Evolutionary conservation across 2,888 invertebrate genomes (phyloP).

Genomic region (Argyresthia albistria): DNA sequence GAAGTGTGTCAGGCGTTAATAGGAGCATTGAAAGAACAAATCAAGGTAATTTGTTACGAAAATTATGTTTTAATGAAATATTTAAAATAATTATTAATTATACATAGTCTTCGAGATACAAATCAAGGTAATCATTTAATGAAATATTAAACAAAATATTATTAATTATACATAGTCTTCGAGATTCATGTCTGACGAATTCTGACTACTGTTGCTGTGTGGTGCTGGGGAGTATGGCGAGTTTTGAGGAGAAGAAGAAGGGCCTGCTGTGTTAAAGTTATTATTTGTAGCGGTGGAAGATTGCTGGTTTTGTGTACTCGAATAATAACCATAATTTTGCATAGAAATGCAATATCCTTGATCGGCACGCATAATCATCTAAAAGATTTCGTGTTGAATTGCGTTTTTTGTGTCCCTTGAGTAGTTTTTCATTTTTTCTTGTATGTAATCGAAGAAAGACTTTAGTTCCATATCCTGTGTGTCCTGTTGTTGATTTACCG

Average conservation of each 20-base stretch:
- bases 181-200: too few relatives aligned
- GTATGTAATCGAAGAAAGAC: conserved; percentile 9
- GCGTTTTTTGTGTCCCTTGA: conserved; percentile 8
- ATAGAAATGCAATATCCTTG: conserved; percentile 3
- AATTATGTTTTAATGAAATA: not conserved
- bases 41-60: conserved; percentile 1
- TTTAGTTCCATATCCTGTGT: conserved; percentile 6
- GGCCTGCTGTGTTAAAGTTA: not conserved
- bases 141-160: too few relatives aligned
- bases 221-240: not conserved
- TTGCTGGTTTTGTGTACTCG: not conserved
- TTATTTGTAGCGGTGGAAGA: not conserved
- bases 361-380: conserved; percentile 3
- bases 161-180: too few relatives aligned
- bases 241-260: conserved; percentile 4
- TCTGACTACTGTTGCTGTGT: too few relatives aligned
- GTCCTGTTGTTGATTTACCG: conserved; percentile 4
- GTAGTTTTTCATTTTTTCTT: conserved; percentile 9
- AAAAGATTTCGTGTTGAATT: conserved; percentile 8
- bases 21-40: not conserved
- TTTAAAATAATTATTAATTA: not conserved
- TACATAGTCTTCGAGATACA: too few relatives aligned
- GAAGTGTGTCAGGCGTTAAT: not conserved
- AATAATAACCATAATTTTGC: conserved; percentile 4
- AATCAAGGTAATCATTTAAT: too few relatives aligned